Evolutionary conservation across 2,888 invertebrate genomes (phyloP), one percentile per base, ranked within the genome.

Genomic region (Lydus trimaculatus): DNA sequence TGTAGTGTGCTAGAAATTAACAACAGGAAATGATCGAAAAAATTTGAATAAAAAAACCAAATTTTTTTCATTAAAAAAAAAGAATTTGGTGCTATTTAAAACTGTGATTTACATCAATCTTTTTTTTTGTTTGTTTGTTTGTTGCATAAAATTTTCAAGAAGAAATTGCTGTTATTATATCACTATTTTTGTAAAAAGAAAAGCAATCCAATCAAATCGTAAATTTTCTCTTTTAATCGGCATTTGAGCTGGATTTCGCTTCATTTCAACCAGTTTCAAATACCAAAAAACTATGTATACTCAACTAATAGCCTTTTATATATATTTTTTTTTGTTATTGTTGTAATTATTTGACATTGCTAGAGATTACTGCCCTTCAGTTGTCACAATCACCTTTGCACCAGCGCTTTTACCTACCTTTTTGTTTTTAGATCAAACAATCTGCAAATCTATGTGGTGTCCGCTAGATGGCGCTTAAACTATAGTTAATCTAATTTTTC

Each of bases 81-180:
- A 17, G 76, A 83, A 70, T 85, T 85, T 85, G 85, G 85, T 85
- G 84, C 85, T 85, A 85, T 82, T 78, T 13, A 77, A 83, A 84
- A 81, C 85, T 85, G 85, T 85, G 85, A 85, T 85, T 84, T 77
- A 75, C 74, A 77, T 73, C 73, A 76, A 75, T 74, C 73, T 68
- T 74, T 72, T 74, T 74, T 68, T 74, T 72, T 65, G 68, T 69
- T 71, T 72, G 70, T 74, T 74, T 59, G 52, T 72, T 71, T 64
- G 67, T 73, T 77, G 67, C 66, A 64, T 70, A 73, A 31, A 39
- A 65, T 28, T 28, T 2, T 28, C 28, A 4, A 28, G 2, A 28
- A 28, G 28, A 69, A 68, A 70, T 70, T 71, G 64, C 72, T 71
- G 72, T 71, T 67, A 68, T 66, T 56, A 70, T 75, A 76, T 75